Conservation (phyloP, 2,888 invertebrate species). For the Brassicogethes aeneus region DNA sequence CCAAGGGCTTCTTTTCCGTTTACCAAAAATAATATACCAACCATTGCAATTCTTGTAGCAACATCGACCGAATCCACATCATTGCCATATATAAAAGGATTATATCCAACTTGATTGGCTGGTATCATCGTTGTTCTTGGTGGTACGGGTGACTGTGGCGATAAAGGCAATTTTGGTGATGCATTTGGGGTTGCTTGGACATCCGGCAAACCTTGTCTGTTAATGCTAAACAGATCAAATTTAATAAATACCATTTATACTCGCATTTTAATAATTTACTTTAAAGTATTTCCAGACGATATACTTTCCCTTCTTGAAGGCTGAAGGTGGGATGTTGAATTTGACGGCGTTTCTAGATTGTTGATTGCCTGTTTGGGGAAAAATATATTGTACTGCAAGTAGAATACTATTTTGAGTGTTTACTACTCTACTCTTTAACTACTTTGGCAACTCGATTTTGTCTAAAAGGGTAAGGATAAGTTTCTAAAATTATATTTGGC, state of each 20-base stretch:
- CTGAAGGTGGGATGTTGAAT: constrained; percentile 48
- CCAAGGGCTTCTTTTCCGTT: too few species aligned
- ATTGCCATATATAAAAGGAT: constrained; percentile 86
- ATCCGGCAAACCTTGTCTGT: constrained; percentile 36
- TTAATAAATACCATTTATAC: too few species aligned
- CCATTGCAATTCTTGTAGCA: constrained; percentile 96
- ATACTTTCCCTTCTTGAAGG: constrained; percentile 60
- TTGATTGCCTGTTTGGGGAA: constrained; percentile 72
- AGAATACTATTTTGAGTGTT: too few species aligned
- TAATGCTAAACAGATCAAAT: constrained; percentile 32
- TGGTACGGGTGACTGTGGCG: constrained; percentile 27
- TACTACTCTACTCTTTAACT: too few species aligned
- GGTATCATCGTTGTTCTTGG: constrained; percentile 13
- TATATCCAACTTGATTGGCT: constrained; percentile 44
- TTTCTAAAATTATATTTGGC: too few species aligned
- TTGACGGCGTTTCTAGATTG: constrained; percentile 63
- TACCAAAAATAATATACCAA: constrained; percentile 35
- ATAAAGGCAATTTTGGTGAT: constrained; percentile 22
- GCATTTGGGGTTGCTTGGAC: constrained; percentile 11
- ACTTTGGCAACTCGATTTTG: too few species aligned
- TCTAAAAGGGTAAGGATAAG: too few species aligned
- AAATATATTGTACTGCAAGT: too few species aligned
- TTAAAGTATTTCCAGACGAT: constrained; percentile 43
- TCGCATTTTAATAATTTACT: constrained; percentile 28
- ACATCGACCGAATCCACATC: constrained; percentile 98